phyloP scores from a whole-genome alignment of 2,797 vertebrate genomes.

The Sebastolobus altivelis region DNA sequence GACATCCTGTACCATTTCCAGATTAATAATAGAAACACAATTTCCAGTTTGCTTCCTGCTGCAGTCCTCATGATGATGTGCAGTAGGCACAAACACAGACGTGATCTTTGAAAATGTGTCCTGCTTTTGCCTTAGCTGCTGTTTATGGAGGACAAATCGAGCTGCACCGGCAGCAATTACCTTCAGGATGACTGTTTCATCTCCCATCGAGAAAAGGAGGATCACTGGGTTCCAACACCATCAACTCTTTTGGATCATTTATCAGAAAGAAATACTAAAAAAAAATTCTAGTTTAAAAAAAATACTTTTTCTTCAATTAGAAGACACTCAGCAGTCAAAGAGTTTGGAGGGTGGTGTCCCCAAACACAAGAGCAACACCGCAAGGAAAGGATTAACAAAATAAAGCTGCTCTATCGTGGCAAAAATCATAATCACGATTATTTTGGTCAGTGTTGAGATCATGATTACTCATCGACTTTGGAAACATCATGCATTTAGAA shows the following conservation, averaged over 20 bases:
- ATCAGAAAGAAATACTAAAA: no score
- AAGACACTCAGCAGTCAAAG: neutral
- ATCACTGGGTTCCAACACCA: neutral
- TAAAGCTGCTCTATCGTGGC: neutral
- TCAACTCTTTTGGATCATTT: neutral
- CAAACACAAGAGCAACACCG: neutral
- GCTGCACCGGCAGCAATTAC: neutral
- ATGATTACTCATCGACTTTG: no score
- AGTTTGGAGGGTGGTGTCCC: neutral
- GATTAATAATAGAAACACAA: slow-evolving; percentile 60
- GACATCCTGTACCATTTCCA: slow-evolving; percentile 45
- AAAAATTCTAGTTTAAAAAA: no score
- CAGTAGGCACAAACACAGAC: slow-evolving; percentile 32
- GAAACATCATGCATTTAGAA: no score
- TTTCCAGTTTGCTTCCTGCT: slow-evolving; percentile 48
- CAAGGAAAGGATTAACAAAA: neutral
- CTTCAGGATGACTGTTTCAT: slow-evolving; percentile 2
- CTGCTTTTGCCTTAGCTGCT: slow-evolving; percentile 14
- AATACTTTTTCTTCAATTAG: no score
- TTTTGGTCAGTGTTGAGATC: no score
- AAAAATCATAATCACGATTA: no score
- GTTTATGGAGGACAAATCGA: slow-evolving; percentile 4
- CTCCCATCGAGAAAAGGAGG: neutral
- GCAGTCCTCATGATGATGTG: slow-evolving; percentile 11
- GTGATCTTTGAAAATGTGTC: slow-evolving; percentile 16